Base-by-base conservation (phyloP, 2,113 vertebrate genomes). In the Takifugu flavidus region DNA sequence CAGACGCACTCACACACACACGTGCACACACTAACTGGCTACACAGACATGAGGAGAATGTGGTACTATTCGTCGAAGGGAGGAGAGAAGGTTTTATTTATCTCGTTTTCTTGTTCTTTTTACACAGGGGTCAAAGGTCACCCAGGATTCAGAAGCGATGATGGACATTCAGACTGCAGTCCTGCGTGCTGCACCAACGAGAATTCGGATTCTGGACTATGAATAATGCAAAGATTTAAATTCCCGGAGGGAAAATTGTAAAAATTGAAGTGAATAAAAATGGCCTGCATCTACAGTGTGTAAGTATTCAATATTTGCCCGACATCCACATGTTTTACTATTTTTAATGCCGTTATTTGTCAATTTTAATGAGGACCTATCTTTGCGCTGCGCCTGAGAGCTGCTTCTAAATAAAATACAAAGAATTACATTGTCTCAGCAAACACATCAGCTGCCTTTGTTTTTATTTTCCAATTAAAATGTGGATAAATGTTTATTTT, bases 1-100 rank as follows among this genome's bases (percentile, higher is more conserved):
- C 10, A 62, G 13, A 39, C 34, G 11, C 34, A 39, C 34, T 10
- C 58, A 64, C 8, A 26, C 49, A 43, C 43, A 70, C 10, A 59
- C 13, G 59, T 7, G 25, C 52, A 34, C 46, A 70, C 10, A 59
- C 13, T 39, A 31, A 53, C 42, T 49, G 3, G 43, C 39, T 39
- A 49, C 13, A 60, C 27, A 49, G 4, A 59, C 49, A 15, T 50
- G 25, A 59, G 2, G 12, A 49, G 34, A 58, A 11, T 52, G 34
- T 39, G 34, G 34, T 39, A 49, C 10, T 44, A 27, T 65, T 26
- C 49, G 5, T 28, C 62, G 11, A 58, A 4, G 50, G 27, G 1
- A 12, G 29, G 28, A 66, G 60, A 34, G 29, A 75, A 2, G 11
- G 34, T 39, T 39, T 39, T 39, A 39, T 39, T 39, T 39, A 10